A percentile compares a stretch with the other conserved stretches of the same genome.
phyloP scores from a whole-genome alignment of 2,797 vertebrate genomes.

The Dromococcyx pavoninus region DNA sequence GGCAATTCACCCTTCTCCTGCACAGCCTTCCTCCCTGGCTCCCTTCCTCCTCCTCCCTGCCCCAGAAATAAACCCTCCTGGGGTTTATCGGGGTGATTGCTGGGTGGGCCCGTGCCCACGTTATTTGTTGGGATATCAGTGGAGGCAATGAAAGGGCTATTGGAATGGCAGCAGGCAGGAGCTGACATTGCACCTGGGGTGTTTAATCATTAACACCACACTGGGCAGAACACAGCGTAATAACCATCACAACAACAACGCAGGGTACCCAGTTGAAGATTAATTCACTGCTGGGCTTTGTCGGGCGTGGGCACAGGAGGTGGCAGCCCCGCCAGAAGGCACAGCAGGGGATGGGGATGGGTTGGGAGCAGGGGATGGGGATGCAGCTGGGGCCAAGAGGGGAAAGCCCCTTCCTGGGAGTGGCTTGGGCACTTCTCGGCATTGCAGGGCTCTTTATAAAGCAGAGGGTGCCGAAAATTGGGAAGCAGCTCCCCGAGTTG shows the following conservation, averaged over 20 bases:
- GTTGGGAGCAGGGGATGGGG: background rate
- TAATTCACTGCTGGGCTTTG: background rate
- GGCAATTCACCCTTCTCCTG: background rate
- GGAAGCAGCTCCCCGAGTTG: background rate
- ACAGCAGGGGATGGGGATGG: background rate
- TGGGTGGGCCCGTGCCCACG: background rate
- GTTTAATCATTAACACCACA: slow-evolving; percentile 25
- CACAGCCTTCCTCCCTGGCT: background rate
- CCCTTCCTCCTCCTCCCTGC: background rate
- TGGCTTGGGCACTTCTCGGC: background rate
- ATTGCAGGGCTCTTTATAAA: background rate
- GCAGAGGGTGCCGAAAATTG: background rate
- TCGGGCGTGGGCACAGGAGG: background rate
- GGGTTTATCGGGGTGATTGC: background rate
- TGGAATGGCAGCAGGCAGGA: background rate
- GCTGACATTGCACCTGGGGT: background rate
- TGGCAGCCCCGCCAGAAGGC: background rate
- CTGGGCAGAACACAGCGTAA: background rate
- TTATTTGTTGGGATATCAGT: background rate
- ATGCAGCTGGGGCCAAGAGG: background rate
- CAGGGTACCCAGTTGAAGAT: background rate
- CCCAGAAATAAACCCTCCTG: background rate
- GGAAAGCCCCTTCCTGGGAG: background rate
- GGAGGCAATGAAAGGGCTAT: fast-evolving
- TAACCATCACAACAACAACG: background rate